These are phyloP conservation scores for Sarcophaga caerulescens DNA, from an alignment of 2,888 invertebrate genomes.

Conservation along the genomic window DNA sequence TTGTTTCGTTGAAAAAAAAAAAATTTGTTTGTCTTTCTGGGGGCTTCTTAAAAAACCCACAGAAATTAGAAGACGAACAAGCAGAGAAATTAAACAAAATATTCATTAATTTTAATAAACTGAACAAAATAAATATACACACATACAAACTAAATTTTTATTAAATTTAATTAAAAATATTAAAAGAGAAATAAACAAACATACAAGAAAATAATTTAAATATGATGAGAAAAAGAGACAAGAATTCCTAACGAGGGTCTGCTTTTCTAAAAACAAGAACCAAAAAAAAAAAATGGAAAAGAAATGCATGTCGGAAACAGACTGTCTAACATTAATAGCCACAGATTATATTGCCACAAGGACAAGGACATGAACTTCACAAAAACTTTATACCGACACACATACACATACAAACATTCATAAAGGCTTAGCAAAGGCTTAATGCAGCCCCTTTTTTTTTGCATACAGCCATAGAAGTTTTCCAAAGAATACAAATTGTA, in stretches of 20 bases:
- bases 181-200: not conserved
- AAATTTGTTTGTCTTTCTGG: not conserved
- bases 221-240: not conserved
- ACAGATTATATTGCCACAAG: conserved; percentile 59
- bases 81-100: conserved; percentile 15
- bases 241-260: not conserved
- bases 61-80: not conserved
- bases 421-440: not conserved
- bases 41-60: conserved; percentile 5
- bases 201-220: not conserved
- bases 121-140: not conserved
- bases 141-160: conserved; percentile 23
- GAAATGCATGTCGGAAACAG: conserved; percentile 65
- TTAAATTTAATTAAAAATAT: conserved; percentile 24
- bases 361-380: conserved; percentile 61
- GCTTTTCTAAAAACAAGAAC: not conserved
- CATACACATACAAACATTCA: not conserved
- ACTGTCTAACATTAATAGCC: conserved; percentile 64
- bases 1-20: not conserved
- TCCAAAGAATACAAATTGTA: conserved; percentile 31
- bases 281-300: not conserved
- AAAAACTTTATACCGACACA: not conserved
- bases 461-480: not conserved
- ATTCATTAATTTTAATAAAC: conserved; percentile 54
- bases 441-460: not conserved